Evolutionary conservation across 1,140 invertebrate species (phyloP).

Genomic region (Melitaea cinxia): DNA sequence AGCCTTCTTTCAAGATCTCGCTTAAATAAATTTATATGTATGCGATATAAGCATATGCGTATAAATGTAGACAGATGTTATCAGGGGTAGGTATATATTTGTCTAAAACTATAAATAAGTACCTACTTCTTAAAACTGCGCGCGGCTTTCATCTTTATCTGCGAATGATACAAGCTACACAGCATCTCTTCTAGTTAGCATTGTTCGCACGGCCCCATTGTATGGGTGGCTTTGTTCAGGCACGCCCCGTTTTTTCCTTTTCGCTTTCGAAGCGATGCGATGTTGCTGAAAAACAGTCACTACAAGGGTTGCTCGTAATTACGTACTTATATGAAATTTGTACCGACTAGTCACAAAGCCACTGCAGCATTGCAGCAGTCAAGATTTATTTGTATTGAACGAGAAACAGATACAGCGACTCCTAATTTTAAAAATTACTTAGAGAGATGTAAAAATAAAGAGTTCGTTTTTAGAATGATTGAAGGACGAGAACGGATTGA

Average conservation of each 20-base stretch:
- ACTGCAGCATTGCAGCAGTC: background rate
- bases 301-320: constrained; percentile 60
- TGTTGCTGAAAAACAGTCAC: constrained; percentile 57
- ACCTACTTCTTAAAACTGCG: constrained; percentile 32
- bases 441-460: too few relatives aligned
- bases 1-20: too few relatives aligned
- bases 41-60: too few relatives aligned
- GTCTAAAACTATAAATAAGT: background rate
- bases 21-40: too few relatives aligned
- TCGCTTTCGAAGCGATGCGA: constrained; percentile 60
- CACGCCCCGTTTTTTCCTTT: constrained; percentile 77
- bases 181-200: constrained; percentile 73
- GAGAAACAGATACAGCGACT: background rate
- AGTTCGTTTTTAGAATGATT: too few relatives aligned
- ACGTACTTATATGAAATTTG: constrained; percentile 40
- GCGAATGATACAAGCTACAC: constrained; percentile 67
- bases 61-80: background rate
- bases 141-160: constrained; percentile 58
- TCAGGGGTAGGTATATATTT: background rate
- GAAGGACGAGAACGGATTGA: too few relatives aligned
- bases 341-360: constrained; percentile 1
- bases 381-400: background rate
- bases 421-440: background rate
- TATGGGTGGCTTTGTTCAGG: constrained; percentile 68
- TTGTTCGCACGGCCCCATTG: constrained; percentile 72